Base-by-base conservation (phyloP, 1,140 invertebrate genomes). In the Pogonognathellus flavescens region DNA sequence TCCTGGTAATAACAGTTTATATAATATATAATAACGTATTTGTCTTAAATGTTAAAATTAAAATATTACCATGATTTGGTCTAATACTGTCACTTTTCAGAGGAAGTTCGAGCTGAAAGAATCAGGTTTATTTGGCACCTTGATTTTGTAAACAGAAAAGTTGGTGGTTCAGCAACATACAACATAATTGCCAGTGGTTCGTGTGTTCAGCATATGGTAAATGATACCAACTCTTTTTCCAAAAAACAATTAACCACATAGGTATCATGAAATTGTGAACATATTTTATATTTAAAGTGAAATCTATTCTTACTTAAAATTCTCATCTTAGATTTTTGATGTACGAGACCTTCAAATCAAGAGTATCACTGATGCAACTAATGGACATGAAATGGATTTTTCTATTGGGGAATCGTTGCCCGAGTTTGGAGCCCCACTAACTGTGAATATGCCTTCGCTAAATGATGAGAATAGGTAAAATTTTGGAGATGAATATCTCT, bases 61-160 rank as follows among this genome's bases (percentile, higher is more conserved):
- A 53, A 53, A 8, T 53, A 53, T 8, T 53, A 13, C 7, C 13
- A 53, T 53, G 52, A 53, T 53, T 53, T 53, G 13, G 7, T 14
- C 10, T 49, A n/a, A n/a, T 11, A n/a, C n/a, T n/a, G n/a, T n/a
- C n/a, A n/a, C n/a, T n/a, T n/a, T 72, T 22, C 91, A 92, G 94
- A 95, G 86, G 89, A 93, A 83, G 93, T 92, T 55, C 89, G 91
- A 41, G 93, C 95, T 25, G 92, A 91, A 82, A 91, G 94, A 88
- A 92, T 94, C 60, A 90, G 93, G 72, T 89, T 96, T 5, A 90
- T 93, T 82, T 92, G 94, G 89, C 92, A 93, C 89, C 93, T 96
- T 13, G 90, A 93, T 88, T 93, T 93, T 87, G 85, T 89, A 6
- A 87, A 88, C 6, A 90, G 91, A 66, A 88, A 90, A 14, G 85